Conservation (phyloP, 2,797 vertebrate genomes). For the Sphenodon punctatus region DNA sequence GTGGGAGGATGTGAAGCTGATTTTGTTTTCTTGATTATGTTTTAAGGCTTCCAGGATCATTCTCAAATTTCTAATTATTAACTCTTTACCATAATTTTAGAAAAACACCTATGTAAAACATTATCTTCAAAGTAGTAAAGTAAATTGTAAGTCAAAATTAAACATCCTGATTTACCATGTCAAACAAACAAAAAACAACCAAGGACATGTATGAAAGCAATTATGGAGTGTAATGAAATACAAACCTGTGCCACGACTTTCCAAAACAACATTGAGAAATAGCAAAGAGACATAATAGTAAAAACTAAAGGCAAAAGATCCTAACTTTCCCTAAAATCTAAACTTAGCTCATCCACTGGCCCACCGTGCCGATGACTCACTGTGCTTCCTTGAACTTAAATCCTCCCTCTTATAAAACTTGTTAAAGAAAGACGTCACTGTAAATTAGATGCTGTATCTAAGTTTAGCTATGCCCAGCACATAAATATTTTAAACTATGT, state of each 20-base stretch:
- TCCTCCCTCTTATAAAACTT: conserved; percentile 81
- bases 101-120: background rate
- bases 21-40: background rate
- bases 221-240: conserved; percentile 48
- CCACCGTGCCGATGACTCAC: conserved; percentile 79
- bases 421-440: conserved; percentile 83
- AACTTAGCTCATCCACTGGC: conserved; percentile 79
- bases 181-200: background rate
- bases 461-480: conserved; percentile 73
- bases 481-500: conserved; percentile 76
- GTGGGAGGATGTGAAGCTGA: background rate
- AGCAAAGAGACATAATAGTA: conserved; percentile 54
- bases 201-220: background rate
- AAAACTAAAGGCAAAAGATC: conserved; percentile 64
- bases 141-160: background rate
- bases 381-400: conserved; percentile 78
- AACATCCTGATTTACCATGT: background rate
- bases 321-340: conserved; percentile 71
- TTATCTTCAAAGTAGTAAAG: background rate
- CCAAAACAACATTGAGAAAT: no score
- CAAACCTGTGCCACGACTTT: conserved; percentile 36
- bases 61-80: background rate
- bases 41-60: background rate
- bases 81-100: background rate
- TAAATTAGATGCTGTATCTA: conserved; percentile 81